A percentile compares a stretch with the other conserved stretches of the same genome.
phyloP scores from a whole-genome alignment of 1,140 invertebrate genomes.

The Semibalanus balanoides region DNA sequence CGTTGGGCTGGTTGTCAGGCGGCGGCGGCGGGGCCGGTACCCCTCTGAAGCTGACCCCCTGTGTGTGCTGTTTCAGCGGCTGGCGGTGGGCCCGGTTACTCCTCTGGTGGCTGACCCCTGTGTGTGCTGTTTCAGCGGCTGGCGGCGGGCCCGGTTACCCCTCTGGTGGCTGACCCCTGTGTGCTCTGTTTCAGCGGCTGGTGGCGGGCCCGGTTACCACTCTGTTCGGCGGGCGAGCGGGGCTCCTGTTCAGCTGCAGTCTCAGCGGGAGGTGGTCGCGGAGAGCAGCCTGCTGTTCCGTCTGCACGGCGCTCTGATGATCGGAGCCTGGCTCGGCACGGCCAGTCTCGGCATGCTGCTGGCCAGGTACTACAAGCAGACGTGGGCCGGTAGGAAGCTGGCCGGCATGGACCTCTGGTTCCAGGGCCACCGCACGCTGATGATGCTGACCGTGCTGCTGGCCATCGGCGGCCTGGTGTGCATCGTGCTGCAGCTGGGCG shows the following conservation, averaged over 20 bases:
- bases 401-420: conserved; percentile 90
- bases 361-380: conserved; percentile 79
- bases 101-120: too few species aligned
- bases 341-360: conserved; percentile 75
- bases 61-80: too few species aligned
- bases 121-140: too few species aligned
- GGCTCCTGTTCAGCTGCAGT: conserved; percentile 32
- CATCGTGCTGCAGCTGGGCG: not conserved
- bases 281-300: conserved; percentile 52
- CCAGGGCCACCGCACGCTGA: conserved; percentile 15
- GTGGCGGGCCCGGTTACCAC: conserved; percentile 48
- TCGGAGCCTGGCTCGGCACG: conserved; percentile 80
- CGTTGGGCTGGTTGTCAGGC: too few species aligned
- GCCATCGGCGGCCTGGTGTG: not conserved
- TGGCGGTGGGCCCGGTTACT: too few species aligned
- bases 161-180: too few species aligned
- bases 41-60: too few species aligned
- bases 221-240: conserved; percentile 44
- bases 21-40: too few species aligned
- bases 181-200: too few species aligned
- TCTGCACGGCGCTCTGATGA: conserved; percentile 75
- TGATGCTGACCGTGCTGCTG: not conserved
- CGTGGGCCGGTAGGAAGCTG: conserved; percentile 63
- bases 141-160: too few species aligned
- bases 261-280: conserved; percentile 31